A percentile compares a stretch with the other conserved stretches of the same genome.
These are phyloP conservation scores for Corvus moneduloides DNA, from an alignment of 2,113 vertebrate species.

Conservation along the genomic window DNA sequence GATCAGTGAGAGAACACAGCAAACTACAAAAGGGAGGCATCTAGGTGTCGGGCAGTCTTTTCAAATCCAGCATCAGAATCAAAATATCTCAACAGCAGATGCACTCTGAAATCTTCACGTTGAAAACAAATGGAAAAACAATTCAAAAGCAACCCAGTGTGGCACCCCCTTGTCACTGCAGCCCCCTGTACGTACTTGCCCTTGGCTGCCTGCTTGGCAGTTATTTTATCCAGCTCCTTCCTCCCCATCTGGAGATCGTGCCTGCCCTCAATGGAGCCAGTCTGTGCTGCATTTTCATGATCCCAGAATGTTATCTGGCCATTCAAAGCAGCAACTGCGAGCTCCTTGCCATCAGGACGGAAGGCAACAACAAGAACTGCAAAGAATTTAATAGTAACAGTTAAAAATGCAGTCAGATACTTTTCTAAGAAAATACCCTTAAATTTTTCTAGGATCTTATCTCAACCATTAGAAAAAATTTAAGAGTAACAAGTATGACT, in stretches of 20 bases:
- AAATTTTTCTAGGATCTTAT: background rate
- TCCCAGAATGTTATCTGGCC: slow-evolving; percentile 94
- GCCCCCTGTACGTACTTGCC: slow-evolving; percentile 83
- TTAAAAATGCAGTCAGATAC: background rate
- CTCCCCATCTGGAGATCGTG: slow-evolving; percentile 91
- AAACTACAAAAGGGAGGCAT: background rate
- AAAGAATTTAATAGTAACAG: background rate
- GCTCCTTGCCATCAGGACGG: slow-evolving; percentile 87
- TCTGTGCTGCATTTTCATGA: slow-evolving; percentile 81
- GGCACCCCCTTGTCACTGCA: background rate
- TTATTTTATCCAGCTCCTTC: slow-evolving; percentile 92
- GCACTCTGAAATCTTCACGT: background rate
- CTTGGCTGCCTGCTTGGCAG: slow-evolving; percentile 91
- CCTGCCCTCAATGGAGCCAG: slow-evolving; percentile 83
- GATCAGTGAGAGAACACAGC: background rate
- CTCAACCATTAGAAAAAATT: background rate
- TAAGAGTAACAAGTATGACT: background rate
- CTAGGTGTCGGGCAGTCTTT: background rate
- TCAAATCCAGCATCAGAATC: background rate
- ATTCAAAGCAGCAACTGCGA: slow-evolving; percentile 88
- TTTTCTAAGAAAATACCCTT: background rate
- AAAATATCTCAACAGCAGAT: background rate
- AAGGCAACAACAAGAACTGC: slow-evolving; percentile 85
- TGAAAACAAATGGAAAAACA: background rate
- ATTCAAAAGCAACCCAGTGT: background rate